A percentile compares a stretch with the other conserved stretches of the same genome.
Evolutionary conservation across 1,140 invertebrate species (phyloP).

Genomic region (Aphaenogaster rudis): DNA sequence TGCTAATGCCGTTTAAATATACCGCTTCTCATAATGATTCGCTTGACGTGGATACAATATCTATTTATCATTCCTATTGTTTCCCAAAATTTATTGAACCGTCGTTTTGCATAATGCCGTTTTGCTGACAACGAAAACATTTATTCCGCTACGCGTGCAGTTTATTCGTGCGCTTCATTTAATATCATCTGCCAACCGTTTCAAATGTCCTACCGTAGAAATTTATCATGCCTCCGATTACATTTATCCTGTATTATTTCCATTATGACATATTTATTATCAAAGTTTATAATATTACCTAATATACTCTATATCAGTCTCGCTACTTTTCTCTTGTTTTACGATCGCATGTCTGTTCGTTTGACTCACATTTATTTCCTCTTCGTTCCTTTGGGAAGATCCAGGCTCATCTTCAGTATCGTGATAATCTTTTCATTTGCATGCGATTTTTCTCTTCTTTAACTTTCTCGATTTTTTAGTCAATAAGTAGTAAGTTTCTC

Average conservation of each 20-base stretch:
- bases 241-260: slow-evolving; percentile 28
- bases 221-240: slow-evolving; percentile 40
- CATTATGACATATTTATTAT: slow-evolving; percentile 8
- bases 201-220: slow-evolving; percentile 45
- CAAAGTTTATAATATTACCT: not conserved
- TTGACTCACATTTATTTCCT: not conserved
- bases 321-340: not conserved
- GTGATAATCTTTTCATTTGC: slow-evolving; percentile 39
- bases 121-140: slow-evolving; percentile 60
- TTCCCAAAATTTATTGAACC: slow-evolving; percentile 53
- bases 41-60: slow-evolving; percentile 50
- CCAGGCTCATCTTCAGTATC: not conserved
- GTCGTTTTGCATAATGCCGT: slow-evolving; percentile 60
- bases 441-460: slow-evolving; percentile 22
- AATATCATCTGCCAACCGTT: slow-evolving; percentile 61
- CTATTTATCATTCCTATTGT: slow-evolving; percentile 62
- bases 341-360: not conserved
- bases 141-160: slow-evolving; percentile 55
- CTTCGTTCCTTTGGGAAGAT: not conserved
- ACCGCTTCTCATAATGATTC: slow-evolving; percentile 50
- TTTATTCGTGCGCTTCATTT: slow-evolving; percentile 58
- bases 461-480: slow-evolving; percentile 59
- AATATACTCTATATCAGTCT: not conserved
- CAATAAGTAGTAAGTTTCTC: slow-evolving; percentile 54
- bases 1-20: slow-evolving; percentile 51